Evolutionary conservation across 2,797 vertebrate genomes (phyloP), one percentile per base, ranked within the genome.

Genomic region (Gobio occitaniae): DNA sequence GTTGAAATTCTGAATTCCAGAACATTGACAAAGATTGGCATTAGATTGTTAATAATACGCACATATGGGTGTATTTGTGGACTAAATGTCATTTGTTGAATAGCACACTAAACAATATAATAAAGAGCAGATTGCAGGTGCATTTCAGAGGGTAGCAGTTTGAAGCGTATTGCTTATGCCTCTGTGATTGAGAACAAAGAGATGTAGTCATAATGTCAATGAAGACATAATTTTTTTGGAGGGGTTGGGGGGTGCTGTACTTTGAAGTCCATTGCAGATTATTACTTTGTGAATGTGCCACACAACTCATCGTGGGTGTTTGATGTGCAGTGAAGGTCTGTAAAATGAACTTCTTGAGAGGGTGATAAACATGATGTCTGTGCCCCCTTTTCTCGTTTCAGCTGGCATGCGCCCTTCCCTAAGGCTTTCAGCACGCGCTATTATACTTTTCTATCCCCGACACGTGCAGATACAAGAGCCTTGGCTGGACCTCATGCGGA

Each of bases 391-490:
- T 82, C 86, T 85, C 72, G 47, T 87, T 87, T 88, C 80, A 85
- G 86, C 86, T 89, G 90, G 89, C 89, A 90, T 90, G 91, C 90
- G 90, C 65, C 91, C 87, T 89, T 92, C 92, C 88, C 90, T 80
- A 88, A 88, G 91, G 91, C 92, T 91, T 88, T 90, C 91, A 86
- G 85, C 86, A 74, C 17, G 80, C 74, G 84, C 82, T 87, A 89
- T 92, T 94, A 88, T 91, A 75, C 88, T 85, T 63, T 48, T 84
- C 86, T 92, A 89, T 93, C 89, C 89, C 74, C 90, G 93, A 94
- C 94, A 94, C 87, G 89, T 93, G 91, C 91, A 93, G 86, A 91
- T 90, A 94, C 92, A 93, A 90, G 91, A 87, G 82, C 70, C 83
- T 89, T 91, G 91, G 89, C 87, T 84, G 88, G 90, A 93, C 90